Percentiles rank a stretch among this genome's conserved stretches.
phyloP scores from a whole-genome alignment of 2,113 vertebrate genomes.

The Bungarus multicinctus region DNA sequence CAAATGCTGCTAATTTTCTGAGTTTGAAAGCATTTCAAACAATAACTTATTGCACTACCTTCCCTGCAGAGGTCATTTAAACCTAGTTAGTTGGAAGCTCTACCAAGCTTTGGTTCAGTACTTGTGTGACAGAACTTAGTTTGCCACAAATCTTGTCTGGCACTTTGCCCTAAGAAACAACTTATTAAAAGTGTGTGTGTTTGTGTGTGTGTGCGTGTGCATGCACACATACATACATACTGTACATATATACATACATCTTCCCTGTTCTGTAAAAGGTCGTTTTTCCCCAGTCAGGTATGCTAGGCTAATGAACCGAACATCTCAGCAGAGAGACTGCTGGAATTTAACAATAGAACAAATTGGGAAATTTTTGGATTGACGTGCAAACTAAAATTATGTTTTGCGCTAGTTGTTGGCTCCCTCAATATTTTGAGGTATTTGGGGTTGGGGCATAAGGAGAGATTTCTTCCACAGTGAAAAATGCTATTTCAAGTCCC shows the following conservation, averaged over 20 bases:
- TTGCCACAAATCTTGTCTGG: neutral
- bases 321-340: too few relatives aligned
- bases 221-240: too few relatives aligned
- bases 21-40: slow-evolving; percentile 7
- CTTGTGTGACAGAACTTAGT: neutral
- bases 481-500: neutral
- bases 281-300: too few relatives aligned
- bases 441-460: neutral
- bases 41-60: slow-evolving; percentile 1
- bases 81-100: neutral
- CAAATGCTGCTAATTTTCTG: neutral
- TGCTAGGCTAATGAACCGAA: too few relatives aligned
- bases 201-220: too few relatives aligned
- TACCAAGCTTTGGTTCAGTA: neutral
- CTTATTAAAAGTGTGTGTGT: neutral
- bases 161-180: neutral
- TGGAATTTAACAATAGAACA: too few relatives aligned
- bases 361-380: too few relatives aligned
- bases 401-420: neutral
- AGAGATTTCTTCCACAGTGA: neutral
- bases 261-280: too few relatives aligned
- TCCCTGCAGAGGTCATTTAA: neutral
- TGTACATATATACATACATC: too few relatives aligned
- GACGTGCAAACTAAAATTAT: too few relatives aligned
- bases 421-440: neutral